These are phyloP conservation scores for Promerops cafer DNA, from an alignment of 2,113 vertebrate species.

Conservation along the genomic window DNA sequence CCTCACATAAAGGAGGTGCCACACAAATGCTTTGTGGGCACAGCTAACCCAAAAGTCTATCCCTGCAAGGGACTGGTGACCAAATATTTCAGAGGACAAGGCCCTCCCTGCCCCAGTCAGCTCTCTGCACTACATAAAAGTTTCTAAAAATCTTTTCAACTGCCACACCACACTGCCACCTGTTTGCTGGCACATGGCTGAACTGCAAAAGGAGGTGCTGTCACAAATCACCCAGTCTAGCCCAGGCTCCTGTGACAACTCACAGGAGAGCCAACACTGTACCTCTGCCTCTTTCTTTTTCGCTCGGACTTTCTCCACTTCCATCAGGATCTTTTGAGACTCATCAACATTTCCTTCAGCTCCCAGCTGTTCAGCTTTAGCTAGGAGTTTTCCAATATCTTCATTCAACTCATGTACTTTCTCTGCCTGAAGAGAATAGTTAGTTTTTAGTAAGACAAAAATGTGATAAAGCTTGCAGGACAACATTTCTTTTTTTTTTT, in stretches of 20 bases:
- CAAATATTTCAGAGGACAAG: background rate
- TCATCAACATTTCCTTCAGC: slow-evolving; percentile 98
- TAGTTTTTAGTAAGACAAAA: background rate
- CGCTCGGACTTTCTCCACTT: slow-evolving; percentile 93
- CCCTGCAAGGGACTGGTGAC: background rate
- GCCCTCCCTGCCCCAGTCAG: accelerated
- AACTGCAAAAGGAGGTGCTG: background rate
- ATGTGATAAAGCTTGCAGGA: background rate
- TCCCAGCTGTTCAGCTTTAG: slow-evolving; percentile 96
- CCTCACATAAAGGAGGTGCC: background rate
- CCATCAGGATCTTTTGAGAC: slow-evolving; percentile 94
- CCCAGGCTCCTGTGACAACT: background rate
- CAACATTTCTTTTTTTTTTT: background rate
- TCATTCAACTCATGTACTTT: slow-evolving; percentile 98
- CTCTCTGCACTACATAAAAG: background rate
- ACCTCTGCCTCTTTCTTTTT: slow-evolving; percentile 99
- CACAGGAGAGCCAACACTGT: background rate
- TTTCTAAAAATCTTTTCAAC: background rate
- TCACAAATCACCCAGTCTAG: background rate
- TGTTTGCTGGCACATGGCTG: background rate
- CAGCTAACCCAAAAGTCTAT: background rate
- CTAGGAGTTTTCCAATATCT: slow-evolving; percentile 96
- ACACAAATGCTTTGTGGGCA: background rate
- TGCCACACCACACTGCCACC: background rate
- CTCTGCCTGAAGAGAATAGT: slow-evolving; percentile 80